Evolutionary conservation across 2,113 vertebrate species (phyloP).

Genomic region (Saguinus midas): DNA sequence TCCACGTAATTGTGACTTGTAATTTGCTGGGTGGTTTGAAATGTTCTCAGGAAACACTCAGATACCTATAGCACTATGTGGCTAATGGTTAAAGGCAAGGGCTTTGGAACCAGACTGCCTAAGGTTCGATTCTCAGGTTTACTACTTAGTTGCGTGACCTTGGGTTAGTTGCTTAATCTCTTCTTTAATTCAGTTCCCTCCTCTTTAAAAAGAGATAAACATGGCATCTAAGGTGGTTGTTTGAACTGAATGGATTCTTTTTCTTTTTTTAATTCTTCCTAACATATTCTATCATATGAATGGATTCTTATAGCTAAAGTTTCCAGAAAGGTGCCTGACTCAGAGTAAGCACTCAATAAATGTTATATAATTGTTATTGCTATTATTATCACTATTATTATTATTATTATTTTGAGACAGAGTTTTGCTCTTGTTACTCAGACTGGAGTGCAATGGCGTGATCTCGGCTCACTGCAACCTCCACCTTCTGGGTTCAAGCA

Average conservation of each 20-base stretch:
- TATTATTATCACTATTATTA: background rate
- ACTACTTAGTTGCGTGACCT: background rate
- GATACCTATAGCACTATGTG: background rate
- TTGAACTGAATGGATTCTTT: background rate
- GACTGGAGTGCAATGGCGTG: no score
- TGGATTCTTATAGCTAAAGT: background rate
- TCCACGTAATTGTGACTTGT: background rate
- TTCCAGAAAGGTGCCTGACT: background rate
- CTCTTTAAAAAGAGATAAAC: conserved; percentile 46
- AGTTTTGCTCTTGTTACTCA: no score
- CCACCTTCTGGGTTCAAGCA: no score
- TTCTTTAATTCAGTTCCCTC: conserved; percentile 12
- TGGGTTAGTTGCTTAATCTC: conserved; percentile 13
- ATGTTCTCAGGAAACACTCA: background rate
- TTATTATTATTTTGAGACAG: background rate
- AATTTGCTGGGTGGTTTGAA: background rate
- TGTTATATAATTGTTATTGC: background rate
- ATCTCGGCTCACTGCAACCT: no score
- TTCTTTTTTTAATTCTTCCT: no score
- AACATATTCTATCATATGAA: background rate
- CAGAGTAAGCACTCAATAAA: conserved; percentile 14
- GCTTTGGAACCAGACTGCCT: background rate
- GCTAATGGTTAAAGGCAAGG: background rate
- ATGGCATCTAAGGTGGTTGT: background rate
- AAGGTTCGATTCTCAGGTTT: background rate